phyloP scores from a whole-genome alignment of 2,797 vertebrate species.

The Pseudomugil gertrudae region DNA sequence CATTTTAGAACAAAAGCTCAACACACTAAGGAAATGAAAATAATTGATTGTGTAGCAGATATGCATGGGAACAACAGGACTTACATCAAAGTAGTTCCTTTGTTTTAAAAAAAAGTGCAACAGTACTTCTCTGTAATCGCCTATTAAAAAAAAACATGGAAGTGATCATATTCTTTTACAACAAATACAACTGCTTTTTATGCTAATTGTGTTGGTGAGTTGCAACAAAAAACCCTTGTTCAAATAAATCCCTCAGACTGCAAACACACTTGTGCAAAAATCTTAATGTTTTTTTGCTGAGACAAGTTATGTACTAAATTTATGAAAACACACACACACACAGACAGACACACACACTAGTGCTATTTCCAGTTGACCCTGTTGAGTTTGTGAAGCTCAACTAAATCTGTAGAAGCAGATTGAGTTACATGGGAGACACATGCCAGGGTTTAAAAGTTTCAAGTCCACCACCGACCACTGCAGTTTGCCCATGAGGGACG shows the following conservation, averaged over 20 bases:
- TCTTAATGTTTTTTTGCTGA: slow-evolving; percentile 17
- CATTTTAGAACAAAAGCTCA: background rate
- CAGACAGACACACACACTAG: slow-evolving; percentile 31
- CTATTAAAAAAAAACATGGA: background rate
- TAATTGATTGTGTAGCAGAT: background rate
- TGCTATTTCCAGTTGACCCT: slow-evolving; percentile 75
- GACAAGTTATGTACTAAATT: slow-evolving; percentile 57
- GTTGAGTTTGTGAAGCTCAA: slow-evolving; percentile 50
- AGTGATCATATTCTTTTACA: background rate
- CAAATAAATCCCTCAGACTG: background rate
- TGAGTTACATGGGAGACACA: slow-evolving; percentile 65
- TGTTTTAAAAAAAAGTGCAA: background rate
- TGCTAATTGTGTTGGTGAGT: background rate
- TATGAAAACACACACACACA: slow-evolving; percentile 37
- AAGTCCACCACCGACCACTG: slow-evolving; percentile 9
- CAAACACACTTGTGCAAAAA: background rate
- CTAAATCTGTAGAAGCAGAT: slow-evolving; percentile 69
- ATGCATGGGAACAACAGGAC: background rate
- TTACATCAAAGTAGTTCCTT: background rate
- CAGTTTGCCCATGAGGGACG: background rate
- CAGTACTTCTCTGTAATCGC: background rate
- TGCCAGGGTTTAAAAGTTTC: slow-evolving; percentile 33
- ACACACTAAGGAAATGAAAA: slow-evolving; percentile 7
- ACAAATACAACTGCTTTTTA: background rate
- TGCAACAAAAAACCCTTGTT: background rate